These are phyloP conservation scores for Tamandua tetradactyla DNA, from an alignment of 2,797 vertebrate species.

Conservation along the genomic window DNA sequence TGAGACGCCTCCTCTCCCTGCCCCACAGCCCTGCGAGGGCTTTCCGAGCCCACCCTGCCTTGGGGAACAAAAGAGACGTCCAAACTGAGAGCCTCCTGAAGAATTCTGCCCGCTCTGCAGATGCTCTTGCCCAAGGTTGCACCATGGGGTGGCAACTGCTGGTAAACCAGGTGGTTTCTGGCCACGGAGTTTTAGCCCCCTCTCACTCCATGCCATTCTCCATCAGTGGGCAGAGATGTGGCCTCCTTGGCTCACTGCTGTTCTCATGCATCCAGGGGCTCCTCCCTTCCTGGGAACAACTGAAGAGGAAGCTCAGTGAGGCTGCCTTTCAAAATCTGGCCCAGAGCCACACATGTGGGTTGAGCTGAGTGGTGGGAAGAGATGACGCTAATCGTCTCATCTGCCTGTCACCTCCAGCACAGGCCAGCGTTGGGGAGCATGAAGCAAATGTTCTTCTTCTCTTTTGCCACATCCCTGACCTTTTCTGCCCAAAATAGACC, in stretches of 20 bases:
- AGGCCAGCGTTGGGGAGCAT: conserved; percentile 46
- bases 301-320: conserved; percentile 62
- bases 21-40: neutral
- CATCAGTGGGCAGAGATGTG: conserved; percentile 19
- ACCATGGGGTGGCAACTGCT: neutral
- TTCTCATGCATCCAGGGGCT: neutral
- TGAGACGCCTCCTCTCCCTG: conserved; percentile 37
- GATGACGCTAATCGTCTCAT: conserved; percentile 66
- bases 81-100: conserved; percentile 10
- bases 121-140: neutral
- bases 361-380: conserved; percentile 69
- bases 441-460: conserved; percentile 43
- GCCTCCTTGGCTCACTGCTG: neutral
- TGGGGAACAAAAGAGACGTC: conserved; percentile 32
- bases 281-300: conserved; percentile 11
- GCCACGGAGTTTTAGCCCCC: neutral
- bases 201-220: neutral
- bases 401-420: conserved; percentile 62
- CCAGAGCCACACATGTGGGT: conserved; percentile 65
- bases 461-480: conserved; percentile 48
- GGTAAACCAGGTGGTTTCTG: neutral
- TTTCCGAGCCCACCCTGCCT: conserved; percentile 61
- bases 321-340: conserved; percentile 57
- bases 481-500: conserved; percentile 9
- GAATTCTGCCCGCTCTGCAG: neutral